Evolutionary conservation across 2,113 vertebrate species (phyloP).

Genomic region (Mesoclemmys tuberculata): DNA sequence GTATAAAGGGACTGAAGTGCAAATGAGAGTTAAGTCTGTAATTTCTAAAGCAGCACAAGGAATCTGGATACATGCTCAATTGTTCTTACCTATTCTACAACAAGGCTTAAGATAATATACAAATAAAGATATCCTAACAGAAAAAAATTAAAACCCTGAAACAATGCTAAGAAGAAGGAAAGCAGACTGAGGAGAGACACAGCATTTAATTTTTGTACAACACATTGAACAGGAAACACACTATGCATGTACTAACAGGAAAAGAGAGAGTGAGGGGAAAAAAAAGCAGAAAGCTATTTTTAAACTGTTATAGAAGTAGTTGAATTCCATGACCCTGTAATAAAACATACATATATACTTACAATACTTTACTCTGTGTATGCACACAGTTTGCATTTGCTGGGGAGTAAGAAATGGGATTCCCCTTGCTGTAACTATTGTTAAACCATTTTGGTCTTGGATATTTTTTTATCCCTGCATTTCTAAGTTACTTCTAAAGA

Average conservation of each 20-base stretch:
- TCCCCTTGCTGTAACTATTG: not conserved
- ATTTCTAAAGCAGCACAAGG: not conserved
- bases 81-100: not conserved
- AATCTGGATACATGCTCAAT: not conserved
- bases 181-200: not conserved
- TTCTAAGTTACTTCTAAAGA: not conserved
- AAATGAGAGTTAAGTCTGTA: not conserved
- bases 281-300: not conserved
- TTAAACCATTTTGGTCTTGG: not conserved
- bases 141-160: not conserved
- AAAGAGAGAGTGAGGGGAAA: not conserved
- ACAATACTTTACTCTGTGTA: not conserved
- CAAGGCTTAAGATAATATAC: rapidly evolving
- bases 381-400: not conserved
- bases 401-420: not conserved
- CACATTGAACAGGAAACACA: not conserved
- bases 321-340: not conserved
- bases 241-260: not conserved
- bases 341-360: not conserved
- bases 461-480: not conserved
- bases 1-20: rapidly evolving
- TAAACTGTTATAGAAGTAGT: not conserved
- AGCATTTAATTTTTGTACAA: not conserved
- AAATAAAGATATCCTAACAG: not conserved
- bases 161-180: not conserved